Conservation (phyloP, 2,113 vertebrate species). For the Halichoerus grypus region DNA sequence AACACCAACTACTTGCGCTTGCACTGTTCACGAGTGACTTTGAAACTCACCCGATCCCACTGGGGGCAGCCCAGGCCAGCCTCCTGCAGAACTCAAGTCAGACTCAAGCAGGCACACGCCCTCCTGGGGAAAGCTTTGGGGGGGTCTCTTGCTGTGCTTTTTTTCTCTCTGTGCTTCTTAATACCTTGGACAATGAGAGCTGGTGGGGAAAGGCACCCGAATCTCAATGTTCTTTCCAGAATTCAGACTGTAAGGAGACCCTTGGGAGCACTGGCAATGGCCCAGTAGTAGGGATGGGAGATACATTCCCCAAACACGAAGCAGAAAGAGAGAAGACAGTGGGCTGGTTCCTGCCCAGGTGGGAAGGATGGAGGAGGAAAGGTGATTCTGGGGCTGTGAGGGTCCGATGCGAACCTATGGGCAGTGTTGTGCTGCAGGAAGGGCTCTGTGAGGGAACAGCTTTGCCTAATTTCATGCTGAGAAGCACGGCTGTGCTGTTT, state of each 20-base stretch:
- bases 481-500: neutral
- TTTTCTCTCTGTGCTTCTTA: neutral
- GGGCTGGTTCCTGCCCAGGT: neutral
- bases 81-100: neutral
- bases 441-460: neutral
- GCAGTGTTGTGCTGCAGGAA: neutral
- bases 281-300: neutral
- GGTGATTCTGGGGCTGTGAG: neutral
- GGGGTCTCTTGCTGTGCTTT: neutral
- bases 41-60: neutral
- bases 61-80: too few relatives aligned
- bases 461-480: neutral
- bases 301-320: neutral
- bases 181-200: neutral
- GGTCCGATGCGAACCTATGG: neutral
- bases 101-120: neutral
- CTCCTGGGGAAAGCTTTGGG: neutral
- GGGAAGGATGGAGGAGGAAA: neutral
- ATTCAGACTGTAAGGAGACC: neutral
- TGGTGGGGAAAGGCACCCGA: neutral
- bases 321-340: neutral
- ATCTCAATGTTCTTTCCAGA: neutral
- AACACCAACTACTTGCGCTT: neutral
- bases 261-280: too few relatives aligned
- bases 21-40: neutral